Evolutionary conservation across 2,888 invertebrate genomes (phyloP), one percentile per base, ranked within the genome.

Genomic region (Heliconius ismenius): DNA sequence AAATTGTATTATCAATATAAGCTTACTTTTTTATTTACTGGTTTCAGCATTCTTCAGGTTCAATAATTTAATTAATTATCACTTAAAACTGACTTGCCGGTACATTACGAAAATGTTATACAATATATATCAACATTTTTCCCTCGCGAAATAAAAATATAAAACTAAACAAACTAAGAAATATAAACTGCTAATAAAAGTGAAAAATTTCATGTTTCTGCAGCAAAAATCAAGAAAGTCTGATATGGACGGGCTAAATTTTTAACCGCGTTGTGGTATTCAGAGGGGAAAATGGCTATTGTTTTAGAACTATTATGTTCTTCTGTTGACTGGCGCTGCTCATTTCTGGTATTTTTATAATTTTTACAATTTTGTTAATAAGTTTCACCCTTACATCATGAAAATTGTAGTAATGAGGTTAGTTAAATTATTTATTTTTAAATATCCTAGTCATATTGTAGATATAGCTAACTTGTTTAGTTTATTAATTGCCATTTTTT

Each of bases 291-390:
- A 73, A 73, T 73, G 73, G 36, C 62, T 73, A 73, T 73, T 73
- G 73, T 62, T 73, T 62, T 73, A 26, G 43, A 73, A 62, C 73
- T 60, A 73, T 73, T 73, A 62, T 73, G 39, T 39, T 62, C 62
- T 39, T 28, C 13, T 73, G 62, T 73, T 73, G 39, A 73, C 73
- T 26, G 21, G 32, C 26, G 60, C 73, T 62, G 73, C 26, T 73
- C 73, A 62, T 73, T 58, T 70, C 58, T 36, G 11, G n/a, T 58
- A 32, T 70, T 70, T 70, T 32, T n/a, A 70, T 24, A 70, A 70
- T 70, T 70, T 70, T 32, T n/a, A 70, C 15, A 70, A 70, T 70
- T 49, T 54, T 70, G 32, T 54, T 70, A 70, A 58, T 36, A 58
- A 70, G n/a, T 28, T 49, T 69, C 32, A 54, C n/a, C 28, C 49